These are phyloP conservation scores for Pluvialis apricaria DNA, from an alignment of 2,113 vertebrate genomes.

Conservation along the genomic window DNA sequence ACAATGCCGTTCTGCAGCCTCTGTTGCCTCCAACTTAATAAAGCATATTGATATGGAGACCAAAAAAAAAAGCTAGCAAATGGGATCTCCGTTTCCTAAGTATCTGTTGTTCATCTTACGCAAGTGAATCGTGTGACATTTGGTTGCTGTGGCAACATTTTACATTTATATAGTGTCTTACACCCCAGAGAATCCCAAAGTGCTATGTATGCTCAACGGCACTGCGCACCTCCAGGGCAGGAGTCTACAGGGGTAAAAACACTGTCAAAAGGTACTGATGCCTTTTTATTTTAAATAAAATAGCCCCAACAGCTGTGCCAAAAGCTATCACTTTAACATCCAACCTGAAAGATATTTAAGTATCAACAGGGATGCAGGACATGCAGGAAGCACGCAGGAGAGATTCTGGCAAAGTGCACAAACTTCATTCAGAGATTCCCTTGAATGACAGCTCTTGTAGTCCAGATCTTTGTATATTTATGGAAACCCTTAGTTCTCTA, in stretches of 20 bases:
- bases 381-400: background rate
- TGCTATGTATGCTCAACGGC: background rate
- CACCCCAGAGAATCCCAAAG: conserved; percentile 16
- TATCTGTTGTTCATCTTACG: conserved; percentile 41
- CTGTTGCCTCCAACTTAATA: background rate
- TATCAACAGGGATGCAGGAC: background rate
- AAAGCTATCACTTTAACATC: background rate
- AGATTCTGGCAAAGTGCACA: background rate
- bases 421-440: background rate
- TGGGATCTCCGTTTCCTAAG: conserved; percentile 29
- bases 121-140: conserved; percentile 55
- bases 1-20: background rate
- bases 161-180: conserved; percentile 26
- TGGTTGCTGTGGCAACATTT: conserved; percentile 55
- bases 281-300: background rate
- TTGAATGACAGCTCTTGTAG: background rate
- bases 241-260: background rate
- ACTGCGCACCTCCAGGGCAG: background rate
- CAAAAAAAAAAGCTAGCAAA: background rate
- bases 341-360: background rate
- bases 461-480: background rate
- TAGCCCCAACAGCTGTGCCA: background rate
- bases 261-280: background rate
- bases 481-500: background rate
- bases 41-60: background rate